Percentiles rank a stretch among this genome's conserved stretches.
Conservation (phyloP, 2,113 vertebrate species). For the Brachyhypopomus occidentalis region DNA sequence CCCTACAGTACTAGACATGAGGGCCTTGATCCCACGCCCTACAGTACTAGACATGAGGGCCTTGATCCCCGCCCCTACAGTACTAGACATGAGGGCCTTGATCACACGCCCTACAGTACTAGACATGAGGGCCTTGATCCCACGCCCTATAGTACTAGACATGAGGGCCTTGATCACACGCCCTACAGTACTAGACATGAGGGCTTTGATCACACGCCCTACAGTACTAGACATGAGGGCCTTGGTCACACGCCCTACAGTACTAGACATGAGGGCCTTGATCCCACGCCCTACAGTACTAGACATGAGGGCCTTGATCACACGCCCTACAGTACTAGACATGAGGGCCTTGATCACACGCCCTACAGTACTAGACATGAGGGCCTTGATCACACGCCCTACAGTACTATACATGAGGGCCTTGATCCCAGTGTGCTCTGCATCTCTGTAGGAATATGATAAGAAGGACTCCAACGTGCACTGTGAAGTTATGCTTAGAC, state of each 20-base stretch:
- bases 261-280: constrained; percentile 47
- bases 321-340: constrained; percentile 46
- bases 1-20: constrained; percentile 45
- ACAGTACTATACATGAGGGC: constrained; percentile 44
- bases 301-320: constrained; percentile 52
- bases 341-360: constrained; percentile 51
- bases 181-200: constrained; percentile 45
- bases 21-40: constrained; percentile 52
- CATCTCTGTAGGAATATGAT: constrained; percentile 47
- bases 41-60: constrained; percentile 44
- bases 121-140: constrained; percentile 51
- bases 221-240: constrained; percentile 44
- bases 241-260: constrained; percentile 53
- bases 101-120: constrained; percentile 49
- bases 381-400: constrained; percentile 52
- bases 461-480: constrained; percentile 38
- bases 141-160: constrained; percentile 46
- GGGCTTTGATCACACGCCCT: constrained; percentile 52
- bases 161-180: constrained; percentile 51
- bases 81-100: constrained; percentile 47
- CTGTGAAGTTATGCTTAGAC: constrained; percentile 36
- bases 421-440: constrained; percentile 48
- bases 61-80: constrained; percentile 53
- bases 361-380: constrained; percentile 45
- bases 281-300: constrained; percentile 48